phyloP scores from a whole-genome alignment of 1,140 invertebrate species.

The Leptopilina clavipes region DNA sequence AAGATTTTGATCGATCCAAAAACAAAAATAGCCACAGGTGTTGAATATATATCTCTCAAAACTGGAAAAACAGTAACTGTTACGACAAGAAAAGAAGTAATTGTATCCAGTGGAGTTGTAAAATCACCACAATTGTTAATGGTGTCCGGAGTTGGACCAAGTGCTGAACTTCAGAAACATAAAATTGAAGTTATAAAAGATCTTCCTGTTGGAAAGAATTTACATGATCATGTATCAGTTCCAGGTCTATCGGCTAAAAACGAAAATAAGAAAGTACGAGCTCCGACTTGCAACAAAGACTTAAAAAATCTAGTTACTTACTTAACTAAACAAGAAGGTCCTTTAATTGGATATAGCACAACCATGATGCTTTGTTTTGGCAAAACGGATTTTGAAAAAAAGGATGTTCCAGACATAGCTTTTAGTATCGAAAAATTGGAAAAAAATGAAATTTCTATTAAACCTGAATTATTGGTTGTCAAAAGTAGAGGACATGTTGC shows the following conservation, averaged over 20 bases:
- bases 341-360: background rate
- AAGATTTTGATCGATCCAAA: slow-evolving; percentile 82
- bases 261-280: background rate
- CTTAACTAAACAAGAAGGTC: background rate
- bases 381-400: background rate
- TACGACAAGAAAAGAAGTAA: background rate
- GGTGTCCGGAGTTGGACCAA: background rate
- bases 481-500: slow-evolving; percentile 16
- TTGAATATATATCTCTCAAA: slow-evolving; percentile 76
- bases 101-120: background rate
- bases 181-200: background rate
- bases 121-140: background rate
- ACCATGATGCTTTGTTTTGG: background rate
- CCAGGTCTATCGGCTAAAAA: background rate
- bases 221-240: background rate
- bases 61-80: background rate
- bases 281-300: background rate
- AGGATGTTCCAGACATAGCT: slow-evolving; percentile 5
- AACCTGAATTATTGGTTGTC: background rate
- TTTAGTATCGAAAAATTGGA: background rate
- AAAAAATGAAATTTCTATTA: no score
- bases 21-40: slow-evolving; percentile 81
- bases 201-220: background rate
- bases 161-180: background rate
- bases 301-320: background rate